Evolutionary conservation across 2,888 invertebrate species (phyloP).

Genomic region (Pyrochroa serraticornis): DNA sequence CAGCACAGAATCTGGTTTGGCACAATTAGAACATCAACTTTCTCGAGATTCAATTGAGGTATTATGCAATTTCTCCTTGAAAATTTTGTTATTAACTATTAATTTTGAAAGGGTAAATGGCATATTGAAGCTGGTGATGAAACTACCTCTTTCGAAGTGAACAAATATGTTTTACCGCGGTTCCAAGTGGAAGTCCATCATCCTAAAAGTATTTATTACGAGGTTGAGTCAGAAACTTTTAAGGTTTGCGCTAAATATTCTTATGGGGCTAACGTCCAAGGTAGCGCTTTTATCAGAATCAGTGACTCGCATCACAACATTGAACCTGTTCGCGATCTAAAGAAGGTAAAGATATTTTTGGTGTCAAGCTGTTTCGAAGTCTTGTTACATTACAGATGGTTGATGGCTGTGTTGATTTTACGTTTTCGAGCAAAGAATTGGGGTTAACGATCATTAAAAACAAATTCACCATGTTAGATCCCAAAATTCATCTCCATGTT

Average conservation of each 20-base stretch:
- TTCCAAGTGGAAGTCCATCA: slow-evolving; percentile 64
- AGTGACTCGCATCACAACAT: slow-evolving; percentile 41
- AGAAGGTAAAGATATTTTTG: slow-evolving; percentile 40
- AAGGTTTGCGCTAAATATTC: slow-evolving; percentile 66
- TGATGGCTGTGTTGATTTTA: slow-evolving; percentile 51
- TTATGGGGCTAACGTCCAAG: slow-evolving; percentile 67
- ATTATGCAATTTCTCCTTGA: slow-evolving; percentile 8
- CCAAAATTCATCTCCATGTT: slow-evolving; percentile 47
- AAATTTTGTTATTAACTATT: too few species aligned
- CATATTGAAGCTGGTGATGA: slow-evolving; percentile 58
- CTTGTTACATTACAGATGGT: slow-evolving; percentile 43
- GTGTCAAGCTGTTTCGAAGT: neutral
- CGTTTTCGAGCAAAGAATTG: slow-evolving; percentile 42
- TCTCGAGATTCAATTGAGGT: slow-evolving; percentile 51
- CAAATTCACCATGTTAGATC: slow-evolving; percentile 33
- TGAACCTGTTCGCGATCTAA: slow-evolving; percentile 40
- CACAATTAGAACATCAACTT: slow-evolving; percentile 58
- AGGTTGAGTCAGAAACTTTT: slow-evolving; percentile 58
- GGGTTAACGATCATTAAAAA: slow-evolving; percentile 31
- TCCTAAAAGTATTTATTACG: slow-evolving; percentile 60
- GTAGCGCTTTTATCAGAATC: slow-evolving; percentile 58
- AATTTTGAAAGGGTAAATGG: slow-evolving; percentile 60
- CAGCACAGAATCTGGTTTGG: slow-evolving; percentile 66
- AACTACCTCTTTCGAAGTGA: slow-evolving; percentile 60
- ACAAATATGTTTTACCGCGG: slow-evolving; percentile 64